Evolutionary conservation across 2,888 invertebrate species (phyloP).

Genomic region (Trachelus troglodyta): DNA sequence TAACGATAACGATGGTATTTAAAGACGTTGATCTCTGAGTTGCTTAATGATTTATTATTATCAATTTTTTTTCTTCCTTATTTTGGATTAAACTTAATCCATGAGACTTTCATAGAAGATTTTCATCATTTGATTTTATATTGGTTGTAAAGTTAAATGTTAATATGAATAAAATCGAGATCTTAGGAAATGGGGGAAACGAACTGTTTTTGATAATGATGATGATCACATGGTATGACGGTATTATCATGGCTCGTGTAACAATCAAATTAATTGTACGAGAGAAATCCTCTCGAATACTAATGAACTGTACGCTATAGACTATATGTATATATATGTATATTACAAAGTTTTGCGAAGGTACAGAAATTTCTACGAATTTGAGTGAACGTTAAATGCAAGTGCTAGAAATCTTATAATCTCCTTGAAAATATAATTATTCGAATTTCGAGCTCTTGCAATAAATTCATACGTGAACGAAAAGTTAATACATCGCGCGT

Average conservation of each 20-base stretch:
- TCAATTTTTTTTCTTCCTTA: not conserved
- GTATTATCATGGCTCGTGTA: slow-evolving; percentile 15
- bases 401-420: not conserved
- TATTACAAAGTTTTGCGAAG: not conserved
- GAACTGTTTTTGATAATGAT: slow-evolving; percentile 40
- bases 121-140: not conserved
- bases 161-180: slow-evolving; percentile 16
- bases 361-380: not conserved
- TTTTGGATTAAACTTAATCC: not conserved
- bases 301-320: slow-evolving; percentile 32
- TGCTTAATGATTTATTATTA: not conserved
- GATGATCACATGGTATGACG: not conserved
- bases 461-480: not conserved
- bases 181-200: slow-evolving; percentile 17
- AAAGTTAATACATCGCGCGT: not conserved
- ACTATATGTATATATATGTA: too few species aligned
- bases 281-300: slow-evolving; percentile 34
- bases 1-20: not conserved
- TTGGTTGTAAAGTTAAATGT: not conserved
- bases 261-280: slow-evolving; percentile 42
- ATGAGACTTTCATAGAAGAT: not conserved
- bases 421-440: not conserved
- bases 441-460: not conserved
- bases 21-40: not conserved
- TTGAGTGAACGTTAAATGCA: not conserved